Conservation (phyloP, 2,888 invertebrate genomes). For the Brachycybe producta region DNA sequence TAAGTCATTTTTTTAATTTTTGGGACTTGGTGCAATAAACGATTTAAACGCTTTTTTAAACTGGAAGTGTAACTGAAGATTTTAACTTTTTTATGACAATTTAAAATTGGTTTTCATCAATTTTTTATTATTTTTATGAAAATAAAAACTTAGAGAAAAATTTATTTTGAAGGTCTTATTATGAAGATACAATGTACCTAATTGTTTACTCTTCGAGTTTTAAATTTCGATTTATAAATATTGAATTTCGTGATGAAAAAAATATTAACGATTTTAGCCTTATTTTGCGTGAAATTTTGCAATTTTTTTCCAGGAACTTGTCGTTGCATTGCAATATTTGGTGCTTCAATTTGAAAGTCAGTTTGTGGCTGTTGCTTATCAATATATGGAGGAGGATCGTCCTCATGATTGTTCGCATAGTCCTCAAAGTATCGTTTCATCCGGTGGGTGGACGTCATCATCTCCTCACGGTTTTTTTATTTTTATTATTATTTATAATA, state of each 20-base stretch:
- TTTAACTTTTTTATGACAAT: background rate
- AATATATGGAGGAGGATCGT: conserved; percentile 43
- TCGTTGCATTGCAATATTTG: conserved; percentile 74
- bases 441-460: conserved; percentile 2
- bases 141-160: no score
- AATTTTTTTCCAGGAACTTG: conserved; percentile 51
- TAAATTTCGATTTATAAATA: no score
- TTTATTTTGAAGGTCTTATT: no score
- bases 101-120: background rate
- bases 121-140: background rate
- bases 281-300: background rate
- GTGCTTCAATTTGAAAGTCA: conserved; percentile 74
- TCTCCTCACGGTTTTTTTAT: background rate
- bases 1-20: conserved; percentile 2
- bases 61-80: no score
- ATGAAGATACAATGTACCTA: no score
- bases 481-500: background rate
- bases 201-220: background rate
- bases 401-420: conserved; percentile 14
- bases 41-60: no score
- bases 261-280: no score
- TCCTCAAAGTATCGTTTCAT: conserved; percentile 12
- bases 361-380: conserved; percentile 56
- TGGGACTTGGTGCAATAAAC: no score
- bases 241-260: no score